Evolutionary conservation across 2,113 vertebrate species (phyloP).

Genomic region (Anhinga anhinga): DNA sequence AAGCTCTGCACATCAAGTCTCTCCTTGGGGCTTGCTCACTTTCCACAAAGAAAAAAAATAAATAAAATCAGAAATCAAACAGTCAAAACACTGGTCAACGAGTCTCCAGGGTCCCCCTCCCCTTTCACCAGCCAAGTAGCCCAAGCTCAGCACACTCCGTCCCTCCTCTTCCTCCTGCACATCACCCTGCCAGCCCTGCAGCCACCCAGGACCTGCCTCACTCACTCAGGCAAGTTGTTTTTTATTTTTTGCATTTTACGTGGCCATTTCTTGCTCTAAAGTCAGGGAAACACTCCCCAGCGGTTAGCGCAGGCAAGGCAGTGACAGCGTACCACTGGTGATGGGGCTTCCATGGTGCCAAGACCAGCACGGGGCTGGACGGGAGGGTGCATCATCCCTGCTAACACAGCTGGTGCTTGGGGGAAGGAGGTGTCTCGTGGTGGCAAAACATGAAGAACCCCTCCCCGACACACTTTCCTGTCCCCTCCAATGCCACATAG

Average conservation of each 20-base stretch:
- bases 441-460: not conserved
- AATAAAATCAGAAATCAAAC: not conserved
- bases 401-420: too few species aligned
- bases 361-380: accelerated
- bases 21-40: not conserved
- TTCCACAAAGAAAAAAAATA: not conserved
- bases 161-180: not conserved
- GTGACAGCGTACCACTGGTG: accelerated
- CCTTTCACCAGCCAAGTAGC: not conserved
- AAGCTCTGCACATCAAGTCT: not conserved
- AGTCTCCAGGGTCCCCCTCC: not conserved
- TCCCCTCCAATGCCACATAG: not conserved
- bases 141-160: accelerated
- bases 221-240: not conserved
- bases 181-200: accelerated
- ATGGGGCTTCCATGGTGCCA: accelerated
- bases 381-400: not conserved
- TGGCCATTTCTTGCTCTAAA: not conserved
- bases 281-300: not conserved
- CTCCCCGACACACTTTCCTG: accelerated
- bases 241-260: not conserved
- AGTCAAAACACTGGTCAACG: accelerated
- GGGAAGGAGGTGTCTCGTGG: not conserved
- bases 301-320: not conserved
- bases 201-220: not conserved